A percentile compares a stretch with the other conserved stretches of the same genome.
Evolutionary conservation across 2,797 vertebrate species (phyloP).

Genomic region (Coendou prehensilis): DNA sequence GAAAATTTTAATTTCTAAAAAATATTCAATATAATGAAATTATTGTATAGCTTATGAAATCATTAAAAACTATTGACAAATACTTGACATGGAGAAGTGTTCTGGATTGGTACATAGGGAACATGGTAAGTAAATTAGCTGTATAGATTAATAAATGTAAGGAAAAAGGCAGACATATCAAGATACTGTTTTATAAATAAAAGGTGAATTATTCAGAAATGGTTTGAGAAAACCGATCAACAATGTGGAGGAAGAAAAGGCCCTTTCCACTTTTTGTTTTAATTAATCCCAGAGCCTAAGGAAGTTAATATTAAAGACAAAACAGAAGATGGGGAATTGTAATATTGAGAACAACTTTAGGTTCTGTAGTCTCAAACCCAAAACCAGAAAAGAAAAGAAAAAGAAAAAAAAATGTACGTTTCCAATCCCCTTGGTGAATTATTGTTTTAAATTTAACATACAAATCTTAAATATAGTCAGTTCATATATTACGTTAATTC

Average conservation of each 20-base stretch:
- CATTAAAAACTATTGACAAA: constrained; percentile 48
- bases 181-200: constrained; percentile 33
- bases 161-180: not conserved
- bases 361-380: constrained; percentile 34
- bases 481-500: constrained; percentile 8
- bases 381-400: constrained; percentile 5
- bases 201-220: constrained; percentile 46
- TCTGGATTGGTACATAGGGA: not conserved
- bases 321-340: not conserved
- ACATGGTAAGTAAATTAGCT: constrained; percentile 19
- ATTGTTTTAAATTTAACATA: constrained; percentile 40
- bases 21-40: constrained; percentile 59
- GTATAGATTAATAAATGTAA: not conserved
- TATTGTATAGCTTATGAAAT: constrained; percentile 37
- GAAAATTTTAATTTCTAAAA: constrained; percentile 53
- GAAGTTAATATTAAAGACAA: constrained; percentile 43
- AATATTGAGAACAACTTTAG: not conserved
- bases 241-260: not conserved
- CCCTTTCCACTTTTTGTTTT: not conserved
- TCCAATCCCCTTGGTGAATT: not conserved
- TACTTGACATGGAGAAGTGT: constrained; percentile 39
- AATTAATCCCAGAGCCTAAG: not conserved
- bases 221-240: constrained; percentile 32
- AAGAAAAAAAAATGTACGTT: constrained; percentile 2
- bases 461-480: constrained; percentile 4